Percentiles rank a stretch among this genome's conserved stretches.
phyloP scores from a whole-genome alignment of 2,113 vertebrate species.

The Leptodactylus fuscus region DNA sequence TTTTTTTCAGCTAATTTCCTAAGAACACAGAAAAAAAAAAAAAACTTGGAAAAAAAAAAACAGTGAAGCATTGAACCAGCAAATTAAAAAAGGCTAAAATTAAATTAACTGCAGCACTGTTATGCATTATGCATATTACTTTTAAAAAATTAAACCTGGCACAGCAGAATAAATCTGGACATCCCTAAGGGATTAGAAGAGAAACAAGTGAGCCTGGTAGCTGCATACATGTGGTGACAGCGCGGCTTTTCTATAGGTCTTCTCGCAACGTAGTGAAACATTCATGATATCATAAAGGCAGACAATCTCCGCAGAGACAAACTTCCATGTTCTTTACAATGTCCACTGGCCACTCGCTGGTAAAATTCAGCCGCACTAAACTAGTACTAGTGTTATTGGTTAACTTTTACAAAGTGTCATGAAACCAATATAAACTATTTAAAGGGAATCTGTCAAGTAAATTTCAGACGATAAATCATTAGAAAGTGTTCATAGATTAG shows the following conservation, averaged over 20 bases:
- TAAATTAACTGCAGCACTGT: conserved; percentile 66
- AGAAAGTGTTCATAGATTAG: too few relatives aligned
- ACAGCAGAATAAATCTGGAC: conserved; percentile 65
- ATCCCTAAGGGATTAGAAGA: conserved; percentile 62
- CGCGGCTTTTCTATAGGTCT: neutral
- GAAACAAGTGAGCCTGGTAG: conserved; percentile 55
- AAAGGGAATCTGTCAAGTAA: too few relatives aligned
- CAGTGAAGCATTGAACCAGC: conserved; percentile 62
- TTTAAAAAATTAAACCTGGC: conserved; percentile 68
- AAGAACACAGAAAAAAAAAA: conserved; percentile 60
- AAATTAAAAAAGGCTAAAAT: conserved; percentile 68
- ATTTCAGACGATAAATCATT: too few relatives aligned
- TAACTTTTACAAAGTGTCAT: too few relatives aligned
- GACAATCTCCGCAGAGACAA: neutral
- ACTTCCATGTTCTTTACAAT: neutral
- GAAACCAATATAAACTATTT: too few relatives aligned
- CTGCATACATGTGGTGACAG: conserved; percentile 60
- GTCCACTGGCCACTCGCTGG: neutral
- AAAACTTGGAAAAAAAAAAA: conserved; percentile 61
- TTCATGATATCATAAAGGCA: neutral
- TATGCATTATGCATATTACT: conserved; percentile 67
- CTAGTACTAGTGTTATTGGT: too few relatives aligned
- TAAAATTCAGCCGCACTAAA: too few relatives aligned
- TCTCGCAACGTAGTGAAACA: neutral
- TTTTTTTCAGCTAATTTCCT: conserved; percentile 54